Conservation (phyloP, 1,140 invertebrate species). For the Drosophila saltans region DNA sequence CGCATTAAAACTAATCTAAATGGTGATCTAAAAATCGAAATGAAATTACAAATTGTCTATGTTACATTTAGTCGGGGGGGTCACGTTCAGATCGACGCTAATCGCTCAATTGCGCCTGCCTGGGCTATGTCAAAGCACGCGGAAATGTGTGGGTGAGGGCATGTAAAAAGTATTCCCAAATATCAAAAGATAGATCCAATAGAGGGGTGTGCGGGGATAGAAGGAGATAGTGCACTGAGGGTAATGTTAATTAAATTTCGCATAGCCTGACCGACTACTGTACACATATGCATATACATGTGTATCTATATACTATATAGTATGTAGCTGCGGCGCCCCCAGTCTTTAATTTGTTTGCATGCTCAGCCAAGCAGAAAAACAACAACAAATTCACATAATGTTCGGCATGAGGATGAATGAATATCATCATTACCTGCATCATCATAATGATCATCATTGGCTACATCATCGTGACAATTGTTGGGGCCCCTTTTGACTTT, state of each 20-base stretch:
- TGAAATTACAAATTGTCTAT: conserved; percentile 46
- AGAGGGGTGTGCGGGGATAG: neutral
- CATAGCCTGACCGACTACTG: conserved; percentile 22
- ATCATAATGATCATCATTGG: conserved; percentile 27
- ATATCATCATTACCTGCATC: conserved; percentile 34
- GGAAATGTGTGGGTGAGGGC: conserved; percentile 66
- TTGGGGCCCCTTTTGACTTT: conserved; percentile 58
- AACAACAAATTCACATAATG: conserved; percentile 68
- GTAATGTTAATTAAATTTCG: conserved; percentile 73
- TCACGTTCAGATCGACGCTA: conserved; percentile 66
- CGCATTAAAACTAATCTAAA: conserved; percentile 73
- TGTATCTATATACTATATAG: neutral
- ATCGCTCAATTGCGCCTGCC: conserved; percentile 63
- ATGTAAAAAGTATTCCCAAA: conserved; percentile 32
- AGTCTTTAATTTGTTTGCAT: conserved; percentile 76
- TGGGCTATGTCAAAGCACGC: conserved; percentile 48
- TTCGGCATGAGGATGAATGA: conserved; percentile 21
- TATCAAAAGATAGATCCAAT: conserved; percentile 12
- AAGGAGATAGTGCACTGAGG: conserved; percentile 30
- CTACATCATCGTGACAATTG: neutral
- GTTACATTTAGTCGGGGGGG: conserved; percentile 21
- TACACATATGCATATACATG: too few relatives aligned
- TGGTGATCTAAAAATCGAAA: conserved; percentile 68
- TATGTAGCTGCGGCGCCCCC: conserved; percentile 50
- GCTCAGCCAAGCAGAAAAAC: conserved; percentile 74